phyloP scores from a whole-genome alignment of 2,113 vertebrate species.

The Vicugna pacos region DNA sequence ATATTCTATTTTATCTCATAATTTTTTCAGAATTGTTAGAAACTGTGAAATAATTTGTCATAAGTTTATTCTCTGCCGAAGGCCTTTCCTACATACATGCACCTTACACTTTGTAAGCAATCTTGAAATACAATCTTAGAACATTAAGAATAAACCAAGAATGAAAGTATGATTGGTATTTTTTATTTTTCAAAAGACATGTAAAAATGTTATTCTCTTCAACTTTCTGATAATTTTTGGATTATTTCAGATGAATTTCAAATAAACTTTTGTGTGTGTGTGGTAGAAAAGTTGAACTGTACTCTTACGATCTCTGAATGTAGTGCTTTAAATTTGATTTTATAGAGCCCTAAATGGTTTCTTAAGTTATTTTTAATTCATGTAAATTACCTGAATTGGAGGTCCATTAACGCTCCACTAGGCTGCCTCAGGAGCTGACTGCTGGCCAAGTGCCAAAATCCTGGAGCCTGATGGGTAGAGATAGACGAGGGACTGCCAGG shows the following conservation, averaged over 20 bases:
- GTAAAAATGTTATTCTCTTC: slow-evolving; percentile 47
- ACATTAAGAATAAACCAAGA: not conserved
- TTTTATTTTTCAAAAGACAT: not conserved
- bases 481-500: not conserved
- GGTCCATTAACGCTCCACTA: slow-evolving; percentile 81
- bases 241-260: slow-evolving; percentile 63
- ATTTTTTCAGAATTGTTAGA: slow-evolving; percentile 8
- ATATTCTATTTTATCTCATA: not conserved
- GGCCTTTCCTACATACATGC: not conserved
- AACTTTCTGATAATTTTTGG: slow-evolving; percentile 45
- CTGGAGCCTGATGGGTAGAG: not conserved
- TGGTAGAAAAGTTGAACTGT: slow-evolving; percentile 66
- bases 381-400: slow-evolving; percentile 70
- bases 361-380: slow-evolving; percentile 85
- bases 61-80: not conserved
- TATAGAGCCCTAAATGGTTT: slow-evolving; percentile 71
- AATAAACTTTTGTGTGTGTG: slow-evolving; percentile 33
- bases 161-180: not conserved
- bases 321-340: slow-evolving; percentile 81
- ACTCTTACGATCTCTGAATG: slow-evolving; percentile 65
- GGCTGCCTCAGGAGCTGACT: slow-evolving; percentile 29
- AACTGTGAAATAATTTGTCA: not conserved
- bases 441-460: slow-evolving; percentile 65
- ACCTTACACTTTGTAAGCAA: not conserved
- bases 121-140: not conserved